Percentiles rank a stretch among this genome's conserved stretches.
Evolutionary conservation across 1,140 invertebrate species (phyloP).

Genomic region (Dolichoris vasculosae): DNA sequence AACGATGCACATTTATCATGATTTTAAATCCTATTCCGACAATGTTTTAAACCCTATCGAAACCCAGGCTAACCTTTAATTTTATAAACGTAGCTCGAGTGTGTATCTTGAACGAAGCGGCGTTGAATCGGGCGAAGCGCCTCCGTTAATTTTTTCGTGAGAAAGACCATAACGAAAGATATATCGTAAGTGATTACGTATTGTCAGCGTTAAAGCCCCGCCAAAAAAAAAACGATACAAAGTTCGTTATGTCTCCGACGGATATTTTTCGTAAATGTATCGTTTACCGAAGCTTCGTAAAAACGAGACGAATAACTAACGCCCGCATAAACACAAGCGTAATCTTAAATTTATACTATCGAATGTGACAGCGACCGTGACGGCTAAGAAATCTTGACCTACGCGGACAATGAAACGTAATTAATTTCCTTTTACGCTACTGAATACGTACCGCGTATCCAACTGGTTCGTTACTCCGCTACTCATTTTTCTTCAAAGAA

Average conservation of each 20-base stretch:
- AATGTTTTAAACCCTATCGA: not conserved
- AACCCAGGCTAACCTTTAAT: not conserved
- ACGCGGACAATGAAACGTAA: not conserved
- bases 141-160: not conserved
- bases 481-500: not conserved
- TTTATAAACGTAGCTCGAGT: not conserved
- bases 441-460: not conserved
- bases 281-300: not conserved
- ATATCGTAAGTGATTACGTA: not conserved
- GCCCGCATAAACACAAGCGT: not conserved
- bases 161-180: not conserved
- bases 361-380: not conserved
- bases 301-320: not conserved
- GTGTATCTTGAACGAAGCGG: not conserved
- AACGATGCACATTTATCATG: not conserved
- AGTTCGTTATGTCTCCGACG: not conserved
- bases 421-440: slow-evolving; percentile 2
- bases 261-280: not conserved
- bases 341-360: too few relatives aligned
- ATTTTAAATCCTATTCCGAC: not conserved
- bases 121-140: not conserved
- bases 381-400: not conserved
- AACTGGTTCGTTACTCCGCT: not conserved
- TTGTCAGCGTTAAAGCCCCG: not conserved
- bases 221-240: not conserved